Conservation (phyloP, 2,797 vertebrate species). For the Clarias fuscus region DNA sequence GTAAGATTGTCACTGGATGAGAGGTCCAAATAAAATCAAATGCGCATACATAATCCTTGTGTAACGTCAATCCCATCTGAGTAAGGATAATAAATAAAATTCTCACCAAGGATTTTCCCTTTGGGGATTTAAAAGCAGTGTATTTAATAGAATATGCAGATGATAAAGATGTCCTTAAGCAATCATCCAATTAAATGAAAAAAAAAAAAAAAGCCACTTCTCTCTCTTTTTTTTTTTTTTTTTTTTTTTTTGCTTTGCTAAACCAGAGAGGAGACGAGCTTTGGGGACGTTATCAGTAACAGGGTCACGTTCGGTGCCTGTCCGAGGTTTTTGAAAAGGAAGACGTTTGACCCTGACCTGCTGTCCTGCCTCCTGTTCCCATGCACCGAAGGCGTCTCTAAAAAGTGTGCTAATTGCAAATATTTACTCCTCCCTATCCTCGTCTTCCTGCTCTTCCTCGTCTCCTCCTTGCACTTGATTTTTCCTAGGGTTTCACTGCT, state of each 20-base stretch:
- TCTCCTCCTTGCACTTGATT: neutral
- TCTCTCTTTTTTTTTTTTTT: neutral
- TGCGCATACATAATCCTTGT: neutral
- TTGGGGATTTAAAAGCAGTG: neutral
- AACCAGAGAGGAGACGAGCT: neutral
- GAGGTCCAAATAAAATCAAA: neutral
- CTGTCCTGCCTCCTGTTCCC: constrained; percentile 29
- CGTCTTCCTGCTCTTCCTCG: neutral
- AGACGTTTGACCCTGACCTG: constrained; percentile 51
- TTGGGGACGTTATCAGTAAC: constrained; percentile 39
- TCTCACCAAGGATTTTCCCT: neutral
- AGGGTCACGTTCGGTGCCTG: constrained; percentile 42
- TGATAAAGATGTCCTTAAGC: neutral
- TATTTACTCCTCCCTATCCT: constrained; percentile 5
- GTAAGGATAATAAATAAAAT: neutral
- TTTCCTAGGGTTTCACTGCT: neutral
- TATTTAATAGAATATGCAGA: neutral
- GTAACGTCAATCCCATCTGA: neutral
- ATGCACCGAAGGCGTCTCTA: constrained; percentile 17
- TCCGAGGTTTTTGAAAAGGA: constrained; percentile 36
- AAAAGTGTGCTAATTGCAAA: constrained; percentile 28
- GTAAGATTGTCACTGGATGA: neutral
- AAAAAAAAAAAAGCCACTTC: neutral
- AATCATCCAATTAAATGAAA: neutral
- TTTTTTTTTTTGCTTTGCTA: neutral